These are phyloP conservation scores for Lacanobia wlatinum DNA, from an alignment of 2,888 invertebrate species.

Conservation along the genomic window DNA sequence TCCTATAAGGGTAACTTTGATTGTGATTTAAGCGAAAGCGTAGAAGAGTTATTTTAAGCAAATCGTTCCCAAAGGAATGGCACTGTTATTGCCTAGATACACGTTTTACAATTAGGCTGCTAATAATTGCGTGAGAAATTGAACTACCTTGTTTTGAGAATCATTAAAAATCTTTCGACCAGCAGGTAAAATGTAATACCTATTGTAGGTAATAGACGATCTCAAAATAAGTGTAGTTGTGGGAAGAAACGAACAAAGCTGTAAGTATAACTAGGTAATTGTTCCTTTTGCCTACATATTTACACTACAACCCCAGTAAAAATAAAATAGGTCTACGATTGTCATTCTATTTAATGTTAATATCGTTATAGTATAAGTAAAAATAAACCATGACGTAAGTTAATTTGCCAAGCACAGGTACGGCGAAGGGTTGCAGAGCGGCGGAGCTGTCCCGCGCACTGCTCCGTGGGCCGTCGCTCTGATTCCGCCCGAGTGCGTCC, in stretches of 20 bases:
- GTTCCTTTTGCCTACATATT: not conserved
- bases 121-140: not conserved
- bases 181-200: not conserved
- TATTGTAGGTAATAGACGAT: not conserved
- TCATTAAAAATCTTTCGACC: not conserved
- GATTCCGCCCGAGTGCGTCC: slow-evolving; percentile 73
- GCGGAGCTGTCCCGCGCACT: slow-evolving; percentile 76
- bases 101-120: no score
- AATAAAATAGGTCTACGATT: slow-evolving; percentile 37
- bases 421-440: slow-evolving; percentile 63
- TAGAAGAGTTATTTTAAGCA: no score
- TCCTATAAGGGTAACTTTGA: no score
- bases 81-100: no score
- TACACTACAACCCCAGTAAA: slow-evolving; percentile 19
- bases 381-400: slow-evolving; percentile 71
- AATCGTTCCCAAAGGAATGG: no score
- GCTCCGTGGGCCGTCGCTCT: slow-evolving; percentile 69
- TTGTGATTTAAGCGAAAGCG: no score
- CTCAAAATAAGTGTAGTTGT: not conserved
- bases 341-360: slow-evolving; percentile 40
- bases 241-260: not conserved
- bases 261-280: not conserved
- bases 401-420: slow-evolving; percentile 68
- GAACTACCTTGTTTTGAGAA: not conserved
- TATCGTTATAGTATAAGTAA: slow-evolving; percentile 45